phyloP scores from a whole-genome alignment of 2,888 invertebrate species.

The Griposia aprilina region DNA sequence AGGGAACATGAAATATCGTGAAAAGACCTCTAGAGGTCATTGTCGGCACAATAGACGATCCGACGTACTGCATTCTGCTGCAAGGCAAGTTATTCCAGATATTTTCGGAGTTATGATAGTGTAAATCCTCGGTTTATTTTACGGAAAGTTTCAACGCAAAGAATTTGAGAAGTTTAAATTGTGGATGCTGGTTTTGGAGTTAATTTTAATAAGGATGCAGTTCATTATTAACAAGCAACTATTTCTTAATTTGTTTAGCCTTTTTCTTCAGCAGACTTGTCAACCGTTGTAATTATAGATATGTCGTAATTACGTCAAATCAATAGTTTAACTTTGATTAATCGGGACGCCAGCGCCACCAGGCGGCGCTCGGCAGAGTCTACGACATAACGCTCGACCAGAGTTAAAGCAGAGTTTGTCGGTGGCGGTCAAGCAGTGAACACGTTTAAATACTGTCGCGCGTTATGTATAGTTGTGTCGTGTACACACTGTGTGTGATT shows the following conservation, averaged over 20 bases:
- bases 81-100: constrained; percentile 54
- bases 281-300: neutral
- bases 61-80: constrained; percentile 58
- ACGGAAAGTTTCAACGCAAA: constrained; percentile 17
- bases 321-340: too few species aligned
- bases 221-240: neutral
- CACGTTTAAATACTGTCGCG: too few species aligned
- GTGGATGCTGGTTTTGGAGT: neutral
- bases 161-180: constrained; percentile 25
- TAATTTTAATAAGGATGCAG: neutral
- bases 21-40: constrained; percentile 61
- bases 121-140: constrained; percentile 54
- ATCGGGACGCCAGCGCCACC: too few species aligned
- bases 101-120: constrained; percentile 48
- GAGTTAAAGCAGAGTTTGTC: too few species aligned
- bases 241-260: neutral
- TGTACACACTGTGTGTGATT: too few species aligned
- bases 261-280: neutral
- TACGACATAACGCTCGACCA: too few species aligned
- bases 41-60: constrained; percentile 54
- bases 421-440: too few species aligned
- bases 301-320: too few species aligned
- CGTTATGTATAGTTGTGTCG: too few species aligned
- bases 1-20: constrained; percentile 61
- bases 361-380: too few species aligned